These are phyloP conservation scores for Malurus cyaneus DNA, from an alignment of 2,113 vertebrate species.

Conservation along the genomic window DNA sequence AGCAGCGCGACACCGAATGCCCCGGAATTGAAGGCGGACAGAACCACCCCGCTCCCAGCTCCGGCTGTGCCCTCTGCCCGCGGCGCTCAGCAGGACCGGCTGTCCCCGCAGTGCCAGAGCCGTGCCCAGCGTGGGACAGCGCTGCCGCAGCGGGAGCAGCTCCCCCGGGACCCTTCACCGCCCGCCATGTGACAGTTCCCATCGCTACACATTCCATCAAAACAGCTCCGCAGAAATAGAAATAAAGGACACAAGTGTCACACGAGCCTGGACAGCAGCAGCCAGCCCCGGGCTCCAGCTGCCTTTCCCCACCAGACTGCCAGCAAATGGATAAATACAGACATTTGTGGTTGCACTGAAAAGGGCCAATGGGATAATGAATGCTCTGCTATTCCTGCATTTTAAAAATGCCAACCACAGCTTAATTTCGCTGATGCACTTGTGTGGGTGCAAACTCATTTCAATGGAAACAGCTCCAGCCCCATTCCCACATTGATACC, in stretches of 20 bases:
- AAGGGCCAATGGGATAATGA: neutral
- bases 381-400: neutral
- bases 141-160: neutral
- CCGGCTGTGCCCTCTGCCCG: neutral
- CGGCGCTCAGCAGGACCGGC: neutral
- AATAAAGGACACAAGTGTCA: conserved; percentile 10
- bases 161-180: neutral
- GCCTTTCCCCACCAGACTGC: neutral
- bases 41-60: neutral
- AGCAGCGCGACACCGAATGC: neutral
- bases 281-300: neutral
- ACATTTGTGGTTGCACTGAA: neutral
- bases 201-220: neutral
- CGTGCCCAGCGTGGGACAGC: neutral
- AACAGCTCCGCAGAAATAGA: conserved; percentile 8
- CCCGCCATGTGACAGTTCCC: neutral
- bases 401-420: neutral
- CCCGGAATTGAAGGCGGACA: neutral
- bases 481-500: neutral
- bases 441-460: neutral
- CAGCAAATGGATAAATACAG: neutral
- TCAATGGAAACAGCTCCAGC: neutral
- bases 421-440: neutral
- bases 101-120: neutral
- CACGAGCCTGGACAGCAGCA: neutral